Evolutionary conservation across 2,797 vertebrate species (phyloP).

Genomic region (Melanotaenia parkinsoni): DNA sequence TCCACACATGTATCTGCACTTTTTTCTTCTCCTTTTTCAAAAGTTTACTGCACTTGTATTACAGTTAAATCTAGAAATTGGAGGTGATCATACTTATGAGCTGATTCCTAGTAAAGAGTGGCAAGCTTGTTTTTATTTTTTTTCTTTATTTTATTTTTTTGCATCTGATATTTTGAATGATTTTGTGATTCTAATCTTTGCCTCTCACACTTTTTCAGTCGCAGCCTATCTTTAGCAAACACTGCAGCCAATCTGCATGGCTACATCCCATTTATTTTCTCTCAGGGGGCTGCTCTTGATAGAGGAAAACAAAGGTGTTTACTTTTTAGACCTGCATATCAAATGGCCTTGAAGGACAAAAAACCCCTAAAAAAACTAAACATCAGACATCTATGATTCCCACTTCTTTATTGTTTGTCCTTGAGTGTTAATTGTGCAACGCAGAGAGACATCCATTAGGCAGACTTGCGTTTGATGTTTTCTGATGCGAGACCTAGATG

Average conservation of each 20-base stretch:
- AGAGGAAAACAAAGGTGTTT: conserved; percentile 75
- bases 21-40: neutral
- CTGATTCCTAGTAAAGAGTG: neutral
- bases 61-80: neutral
- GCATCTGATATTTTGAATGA: conserved; percentile 12
- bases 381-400: conserved; percentile 66
- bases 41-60: conserved; percentile 23
- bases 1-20: neutral
- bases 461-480: conserved; percentile 78
- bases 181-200: conserved; percentile 31
- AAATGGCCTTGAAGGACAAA: conserved; percentile 77
- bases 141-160: conserved; percentile 6
- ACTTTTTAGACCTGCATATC: conserved; percentile 73
- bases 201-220: conserved; percentile 11
- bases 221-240: conserved; percentile 27
- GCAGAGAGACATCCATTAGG: conserved; percentile 75
- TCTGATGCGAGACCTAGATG: conserved; percentile 77
- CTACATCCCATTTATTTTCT: conserved; percentile 40
- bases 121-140: neutral
- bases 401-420: conserved; percentile 79
- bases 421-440: conserved; percentile 81
- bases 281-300: conserved; percentile 58
- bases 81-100: no score
- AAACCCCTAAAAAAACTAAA: conserved; percentile 48
- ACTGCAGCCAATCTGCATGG: conserved; percentile 21